phyloP scores from a whole-genome alignment of 2,113 vertebrate species.

The Tragelaphus strepsiceros region DNA sequence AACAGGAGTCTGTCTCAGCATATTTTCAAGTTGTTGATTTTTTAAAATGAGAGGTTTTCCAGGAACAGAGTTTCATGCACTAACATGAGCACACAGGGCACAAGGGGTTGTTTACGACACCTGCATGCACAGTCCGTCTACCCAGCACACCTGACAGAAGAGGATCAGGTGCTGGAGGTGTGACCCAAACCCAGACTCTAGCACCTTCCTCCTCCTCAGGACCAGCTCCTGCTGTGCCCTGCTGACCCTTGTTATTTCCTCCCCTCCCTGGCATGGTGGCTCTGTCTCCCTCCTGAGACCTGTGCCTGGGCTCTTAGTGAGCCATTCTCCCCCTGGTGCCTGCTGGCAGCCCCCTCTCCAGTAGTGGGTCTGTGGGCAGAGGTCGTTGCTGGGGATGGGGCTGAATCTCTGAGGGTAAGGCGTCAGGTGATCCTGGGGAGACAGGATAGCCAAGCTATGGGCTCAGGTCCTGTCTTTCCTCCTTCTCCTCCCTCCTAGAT shows the following conservation, averaged over 20 bases:
- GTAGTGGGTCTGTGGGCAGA: not conserved
- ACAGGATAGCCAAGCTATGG: not conserved
- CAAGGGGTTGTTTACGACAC: not conserved
- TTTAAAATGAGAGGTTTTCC: not conserved
- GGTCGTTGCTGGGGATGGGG: not conserved
- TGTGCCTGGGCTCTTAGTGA: not conserved
- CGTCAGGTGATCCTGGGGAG: not conserved
- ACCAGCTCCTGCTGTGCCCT: not conserved
- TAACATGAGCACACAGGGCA: no score
- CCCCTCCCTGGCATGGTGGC: not conserved
- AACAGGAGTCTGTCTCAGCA: not conserved
- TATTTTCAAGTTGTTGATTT: not conserved
- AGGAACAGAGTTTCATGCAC: not conserved
- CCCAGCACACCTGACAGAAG: not conserved
- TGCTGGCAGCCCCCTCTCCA: not conserved
- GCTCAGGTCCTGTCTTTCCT: no score
- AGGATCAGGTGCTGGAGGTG: not conserved
- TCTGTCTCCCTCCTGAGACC: not conserved
- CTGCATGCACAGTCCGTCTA: fast-evolving
- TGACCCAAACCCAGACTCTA: not conserved
- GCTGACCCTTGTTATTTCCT: not conserved
- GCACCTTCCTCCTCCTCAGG: not conserved
- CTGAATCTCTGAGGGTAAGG: not conserved
- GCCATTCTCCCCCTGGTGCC: not conserved
- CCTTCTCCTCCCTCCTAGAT: not conserved